Evolutionary conservation across 2,797 vertebrate genomes (phyloP), one percentile per base, ranked within the genome.

Genomic region (Hafferia zeledoni): DNA sequence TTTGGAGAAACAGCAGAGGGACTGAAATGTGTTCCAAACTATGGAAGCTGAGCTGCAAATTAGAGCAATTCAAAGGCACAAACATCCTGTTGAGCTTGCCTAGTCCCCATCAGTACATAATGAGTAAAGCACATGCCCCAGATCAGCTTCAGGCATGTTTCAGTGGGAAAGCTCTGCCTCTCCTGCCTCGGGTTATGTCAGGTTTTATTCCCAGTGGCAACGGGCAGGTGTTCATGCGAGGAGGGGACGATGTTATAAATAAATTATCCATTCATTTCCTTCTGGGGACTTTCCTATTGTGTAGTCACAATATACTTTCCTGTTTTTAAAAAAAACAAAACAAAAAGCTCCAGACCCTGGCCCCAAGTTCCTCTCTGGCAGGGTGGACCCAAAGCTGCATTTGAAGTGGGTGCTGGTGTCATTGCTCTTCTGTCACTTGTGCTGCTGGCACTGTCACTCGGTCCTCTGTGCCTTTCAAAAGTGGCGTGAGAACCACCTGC

Each of bases 191-290:
- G 90, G 41, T 75, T 70, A 23, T 53, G 68, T 68, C 90, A 70
- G 87, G 43, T 63, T 84, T 85, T 92, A 79, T 92, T 94, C 93
- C 79, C 87, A 83, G 93, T 80, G 69, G 88, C 82, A 78, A 28
- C 75, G 6, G 10, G 87, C 96, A 96, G 93, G 95, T 90, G 87
- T 86, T 89, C 43, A 27, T 81, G 86, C 3, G 59, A 79, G 71
- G 87, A 88, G 83, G 64, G 80, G 50, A 24, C n/a, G 6, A 49
- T 4, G 16, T 88, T 94, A 85, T 96, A 97, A 95, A 92, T 95
- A 93, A 95, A 81, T 91, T 83, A 91, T 82, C 76, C 88, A 5
- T 96, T 94, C 89, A 39, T 96, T 95, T 97, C 92, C 95, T 94
- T 77, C 63, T 59, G 87, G 52, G 87, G 90, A 91, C 28, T 96